These are phyloP conservation scores for Limnephilus lunatus DNA, from an alignment of 2,888 invertebrate species.

Conservation along the genomic window DNA sequence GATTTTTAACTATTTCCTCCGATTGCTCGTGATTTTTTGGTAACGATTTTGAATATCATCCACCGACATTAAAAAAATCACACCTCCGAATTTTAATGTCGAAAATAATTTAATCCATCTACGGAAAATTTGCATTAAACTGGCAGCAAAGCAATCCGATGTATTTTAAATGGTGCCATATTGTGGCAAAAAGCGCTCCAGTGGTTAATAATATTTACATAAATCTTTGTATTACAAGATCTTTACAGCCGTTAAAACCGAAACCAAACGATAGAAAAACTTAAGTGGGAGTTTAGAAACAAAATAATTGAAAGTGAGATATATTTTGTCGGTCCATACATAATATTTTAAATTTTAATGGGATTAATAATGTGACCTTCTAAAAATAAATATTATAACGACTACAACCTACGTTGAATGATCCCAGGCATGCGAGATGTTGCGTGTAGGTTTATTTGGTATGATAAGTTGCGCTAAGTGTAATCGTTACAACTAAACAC, in stretches of 20 bases:
- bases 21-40: no score
- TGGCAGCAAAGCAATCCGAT: no score
- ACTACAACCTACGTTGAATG: neutral
- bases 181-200: no score
- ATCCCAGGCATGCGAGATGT: neutral
- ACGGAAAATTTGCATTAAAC: no score
- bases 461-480: neutral
- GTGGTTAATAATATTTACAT: neutral
- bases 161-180: no score
- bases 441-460: neutral
- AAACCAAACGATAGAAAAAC: neutral
- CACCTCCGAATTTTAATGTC: no score
- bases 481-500: no score
- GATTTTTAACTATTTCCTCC: no score
- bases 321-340: neutral
- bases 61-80: no score
- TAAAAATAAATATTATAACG: neutral
- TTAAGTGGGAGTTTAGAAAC: neutral
- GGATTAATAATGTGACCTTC: neutral
- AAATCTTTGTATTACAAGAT: neutral
- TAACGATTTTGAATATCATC: no score
- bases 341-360: neutral
- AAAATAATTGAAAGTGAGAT: neutral
- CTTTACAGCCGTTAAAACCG: neutral
- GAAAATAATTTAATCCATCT: no score